Conservation (phyloP, 2,888 invertebrate species). For the Andrena minutula region DNA sequence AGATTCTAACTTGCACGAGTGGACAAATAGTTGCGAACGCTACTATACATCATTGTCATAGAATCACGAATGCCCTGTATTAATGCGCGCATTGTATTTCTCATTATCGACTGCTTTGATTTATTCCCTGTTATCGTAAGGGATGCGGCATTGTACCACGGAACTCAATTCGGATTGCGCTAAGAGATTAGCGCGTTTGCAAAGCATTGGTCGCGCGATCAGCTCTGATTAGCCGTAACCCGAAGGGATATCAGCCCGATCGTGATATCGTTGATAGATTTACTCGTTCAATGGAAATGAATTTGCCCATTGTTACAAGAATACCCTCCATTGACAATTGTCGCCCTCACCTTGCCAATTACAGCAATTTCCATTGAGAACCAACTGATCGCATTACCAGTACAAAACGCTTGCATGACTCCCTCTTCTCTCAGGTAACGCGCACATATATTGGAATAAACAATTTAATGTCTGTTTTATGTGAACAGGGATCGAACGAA, state of each 20-base stretch:
- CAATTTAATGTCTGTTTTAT: too few relatives aligned
- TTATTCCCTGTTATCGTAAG: slow-evolving; percentile 79
- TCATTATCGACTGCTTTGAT: slow-evolving; percentile 79
- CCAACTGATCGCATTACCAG: too few relatives aligned
- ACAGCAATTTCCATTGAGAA: too few relatives aligned
- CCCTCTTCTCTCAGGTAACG: too few relatives aligned
- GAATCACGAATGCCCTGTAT: slow-evolving; percentile 24
- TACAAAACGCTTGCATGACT: too few relatives aligned
- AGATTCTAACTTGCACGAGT: too few relatives aligned
- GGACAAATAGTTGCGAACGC: not conserved
- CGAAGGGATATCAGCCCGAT: slow-evolving; percentile 33
- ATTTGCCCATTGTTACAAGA: not conserved
- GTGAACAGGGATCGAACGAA: too few relatives aligned
- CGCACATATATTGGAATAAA: too few relatives aligned
- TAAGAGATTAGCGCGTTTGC: slow-evolving; percentile 75
- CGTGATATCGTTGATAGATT: slow-evolving; percentile 42
- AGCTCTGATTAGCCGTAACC: slow-evolving; percentile 44
- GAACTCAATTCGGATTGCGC: slow-evolving; percentile 72
- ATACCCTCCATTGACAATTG: not conserved
- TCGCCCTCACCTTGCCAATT: not conserved
- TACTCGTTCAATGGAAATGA: slow-evolving; percentile 21
- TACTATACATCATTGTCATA: not conserved
- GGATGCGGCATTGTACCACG: slow-evolving; percentile 71
- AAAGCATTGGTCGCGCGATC: slow-evolving; percentile 50
- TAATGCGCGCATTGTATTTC: slow-evolving; percentile 63